Percentiles rank a stretch among this genome's conserved stretches.
Conservation (phyloP, 2,888 invertebrate species). For the Macrosiphum euphorbiae region DNA sequence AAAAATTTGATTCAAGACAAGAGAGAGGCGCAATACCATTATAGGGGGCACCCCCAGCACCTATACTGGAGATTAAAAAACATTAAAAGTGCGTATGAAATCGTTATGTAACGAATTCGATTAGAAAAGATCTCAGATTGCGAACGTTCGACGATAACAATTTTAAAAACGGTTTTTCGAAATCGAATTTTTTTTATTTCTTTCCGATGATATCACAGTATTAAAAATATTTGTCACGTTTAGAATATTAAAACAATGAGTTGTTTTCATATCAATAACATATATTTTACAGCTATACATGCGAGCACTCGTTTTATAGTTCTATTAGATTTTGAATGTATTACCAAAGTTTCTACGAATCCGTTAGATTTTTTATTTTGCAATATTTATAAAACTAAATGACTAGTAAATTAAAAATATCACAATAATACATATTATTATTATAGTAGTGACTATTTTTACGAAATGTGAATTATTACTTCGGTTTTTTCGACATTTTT, state of each 20-base stretch:
- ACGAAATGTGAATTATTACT: background rate
- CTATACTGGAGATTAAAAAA: background rate
- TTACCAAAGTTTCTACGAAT: background rate
- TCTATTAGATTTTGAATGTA: background rate
- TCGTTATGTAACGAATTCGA: background rate
- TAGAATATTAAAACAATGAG: background rate
- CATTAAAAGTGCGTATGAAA: background rate
- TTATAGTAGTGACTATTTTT: background rate
- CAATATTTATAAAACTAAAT: background rate
- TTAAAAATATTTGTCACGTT: background rate
- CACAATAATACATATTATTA: background rate
- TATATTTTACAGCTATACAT: background rate
- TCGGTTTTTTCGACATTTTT: background rate
- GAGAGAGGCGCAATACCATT: background rate
- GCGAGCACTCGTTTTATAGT: background rate
- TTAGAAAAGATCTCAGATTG: background rate
- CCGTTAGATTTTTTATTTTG: no score
- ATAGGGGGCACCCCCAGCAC: no score
- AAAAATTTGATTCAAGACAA: background rate
- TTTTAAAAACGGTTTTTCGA: background rate
- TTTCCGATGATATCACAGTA: background rate
- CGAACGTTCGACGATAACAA: background rate
- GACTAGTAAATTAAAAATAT: background rate
- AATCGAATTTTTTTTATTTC: background rate
- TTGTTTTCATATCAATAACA: background rate